These are phyloP conservation scores for Sminthurinus signatus DNA, from an alignment of 1,140 invertebrate species.

Conservation along the genomic window DNA sequence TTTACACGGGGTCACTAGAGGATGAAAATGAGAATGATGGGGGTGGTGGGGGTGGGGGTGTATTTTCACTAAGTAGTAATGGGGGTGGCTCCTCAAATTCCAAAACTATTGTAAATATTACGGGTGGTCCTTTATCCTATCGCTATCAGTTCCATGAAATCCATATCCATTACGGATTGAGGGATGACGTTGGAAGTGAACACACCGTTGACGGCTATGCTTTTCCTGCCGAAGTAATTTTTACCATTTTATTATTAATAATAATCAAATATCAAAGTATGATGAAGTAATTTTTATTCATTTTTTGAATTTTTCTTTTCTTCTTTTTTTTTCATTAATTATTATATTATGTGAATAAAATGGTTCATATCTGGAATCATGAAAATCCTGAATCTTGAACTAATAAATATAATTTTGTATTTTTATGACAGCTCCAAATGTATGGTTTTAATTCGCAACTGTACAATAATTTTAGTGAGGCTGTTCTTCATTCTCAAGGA, in stretches of 20 bases:
- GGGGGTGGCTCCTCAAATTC: conserved; percentile 15
- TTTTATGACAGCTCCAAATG: conserved; percentile 72
- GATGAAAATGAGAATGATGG: conserved; percentile 41
- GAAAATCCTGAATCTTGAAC: no score
- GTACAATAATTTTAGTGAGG: conserved; percentile 94
- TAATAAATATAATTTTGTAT: neutral
- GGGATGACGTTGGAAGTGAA: conserved; percentile 78
- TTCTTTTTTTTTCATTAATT: no score
- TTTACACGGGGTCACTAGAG: conserved; percentile 41
- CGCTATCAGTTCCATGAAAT: conserved; percentile 89
- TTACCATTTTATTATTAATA: neutral
- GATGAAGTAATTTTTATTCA: conserved; percentile 1
- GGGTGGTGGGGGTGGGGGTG: conserved; percentile 8
- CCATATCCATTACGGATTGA: conserved; percentile 81
- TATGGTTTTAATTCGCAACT: conserved; percentile 93
- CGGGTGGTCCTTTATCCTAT: conserved; percentile 91
- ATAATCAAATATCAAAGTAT: conserved; percentile 2
- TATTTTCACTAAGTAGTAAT: conserved; percentile 15
- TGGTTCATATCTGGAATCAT: no score
- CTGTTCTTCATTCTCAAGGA: conserved; percentile 85
- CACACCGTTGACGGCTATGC: conserved; percentile 86
- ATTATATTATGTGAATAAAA: no score
- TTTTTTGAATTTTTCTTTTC: conserved; percentile 33
- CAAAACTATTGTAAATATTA: conserved; percentile 71
- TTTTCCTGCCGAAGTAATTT: conserved; percentile 84